Base-by-base conservation (phyloP, 2,113 vertebrate genomes). In the Carassius carassius region DNA sequence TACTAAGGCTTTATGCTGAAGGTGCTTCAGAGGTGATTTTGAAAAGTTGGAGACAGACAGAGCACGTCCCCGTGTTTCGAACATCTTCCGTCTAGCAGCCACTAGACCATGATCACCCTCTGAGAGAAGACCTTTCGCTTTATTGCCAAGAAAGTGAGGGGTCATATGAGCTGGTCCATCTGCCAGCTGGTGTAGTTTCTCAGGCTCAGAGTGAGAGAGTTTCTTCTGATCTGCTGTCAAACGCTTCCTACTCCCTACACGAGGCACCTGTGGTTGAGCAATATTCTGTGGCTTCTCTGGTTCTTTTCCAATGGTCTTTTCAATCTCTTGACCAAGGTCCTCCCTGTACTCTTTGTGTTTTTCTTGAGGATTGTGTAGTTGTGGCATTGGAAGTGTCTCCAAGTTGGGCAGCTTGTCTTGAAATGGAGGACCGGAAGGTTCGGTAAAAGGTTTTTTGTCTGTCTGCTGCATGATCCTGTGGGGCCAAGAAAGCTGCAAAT, bases 181-280 rank as follows among this genome's bases (percentile, higher is more conserved):
- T 0, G 93, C 93, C 2, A 97, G 74, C 74, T 92, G 92, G 89
- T 96, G 85, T 1, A 98, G 94, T 76, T 97, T 96, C 81, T 97
- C 97, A 0, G 97, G 97, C 82, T 98, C 98, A 0, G 97, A 99
- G 87, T 94, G 96, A 85, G 94, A 97, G n/a, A 97, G 92, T 54
- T 95, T 96, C 87, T 94, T 96, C 89, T 96, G 95, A 88, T 95
- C 95, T 13, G 86, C 87, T 4, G 93, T 94, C 8, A 95, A 89
- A 21, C 90, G 92, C 82, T 90, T 96, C 70, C 91, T 95, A 84
- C 90, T 91, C 1, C 93, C 92, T 0, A 90, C 86, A 5, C 92
- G 92, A 14, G 92, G 70, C 60, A 91, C 81, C 84, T 92, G 90
- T 2, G 92, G 92, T 82, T 92, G 94, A 4, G 94, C 90, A 10